Evolutionary conservation across 2,888 invertebrate genomes (phyloP).

Genomic region (Pammene fasciana): DNA sequence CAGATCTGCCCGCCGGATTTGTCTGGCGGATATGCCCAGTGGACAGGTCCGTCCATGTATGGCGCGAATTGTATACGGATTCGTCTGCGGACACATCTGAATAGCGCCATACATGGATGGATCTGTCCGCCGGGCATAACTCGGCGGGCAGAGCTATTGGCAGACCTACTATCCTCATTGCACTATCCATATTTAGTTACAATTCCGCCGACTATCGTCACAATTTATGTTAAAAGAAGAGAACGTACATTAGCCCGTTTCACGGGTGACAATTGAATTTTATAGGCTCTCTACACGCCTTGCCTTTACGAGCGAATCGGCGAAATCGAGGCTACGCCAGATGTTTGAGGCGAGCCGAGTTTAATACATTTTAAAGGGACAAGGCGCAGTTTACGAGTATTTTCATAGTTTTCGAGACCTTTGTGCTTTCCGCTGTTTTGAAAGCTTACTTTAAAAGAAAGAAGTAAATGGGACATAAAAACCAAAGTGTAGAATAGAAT

Average conservation of each 20-base stretch:
- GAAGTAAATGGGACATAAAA: neutral
- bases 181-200: slow-evolving; percentile 26
- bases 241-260: slow-evolving; percentile 47
- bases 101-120: too few species aligned
- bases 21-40: too few species aligned
- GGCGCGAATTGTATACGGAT: too few species aligned
- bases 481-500: too few species aligned
- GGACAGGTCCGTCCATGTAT: too few species aligned
- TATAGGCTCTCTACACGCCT: slow-evolving; percentile 72
- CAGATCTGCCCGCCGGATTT: too few species aligned
- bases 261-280: slow-evolving; percentile 70
- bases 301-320: slow-evolving; percentile 70
- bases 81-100: too few species aligned
- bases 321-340: slow-evolving; percentile 59
- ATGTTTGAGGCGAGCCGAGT: slow-evolving; percentile 28
- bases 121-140: too few species aligned
- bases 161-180: slow-evolving; percentile 2
- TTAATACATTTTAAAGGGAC: slow-evolving; percentile 30
- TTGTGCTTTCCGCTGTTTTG: slow-evolving; percentile 1
- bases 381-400: neutral
- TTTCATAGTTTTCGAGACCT: slow-evolving; percentile 5
- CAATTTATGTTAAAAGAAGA: slow-evolving; percentile 49
- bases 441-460: slow-evolving; percentile 1
- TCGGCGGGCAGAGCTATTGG: too few species aligned
- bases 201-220: slow-evolving; percentile 40